phyloP scores from a whole-genome alignment of 2,888 invertebrate species.

The Caenorhabditis sulstoni region DNA sequence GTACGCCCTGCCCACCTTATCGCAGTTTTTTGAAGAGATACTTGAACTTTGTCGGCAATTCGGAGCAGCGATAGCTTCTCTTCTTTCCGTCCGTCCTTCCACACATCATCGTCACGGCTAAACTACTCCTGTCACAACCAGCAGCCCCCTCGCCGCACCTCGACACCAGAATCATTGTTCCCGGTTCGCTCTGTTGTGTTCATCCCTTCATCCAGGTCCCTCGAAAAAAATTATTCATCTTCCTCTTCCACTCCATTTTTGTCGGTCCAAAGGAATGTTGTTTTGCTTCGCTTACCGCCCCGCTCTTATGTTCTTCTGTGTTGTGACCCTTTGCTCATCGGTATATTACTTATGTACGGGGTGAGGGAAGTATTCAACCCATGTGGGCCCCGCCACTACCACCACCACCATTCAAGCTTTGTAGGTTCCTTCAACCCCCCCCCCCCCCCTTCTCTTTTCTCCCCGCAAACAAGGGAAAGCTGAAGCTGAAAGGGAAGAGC shows the following conservation, averaged over 20 bases:
- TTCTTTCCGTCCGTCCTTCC: slow-evolving; percentile 1
- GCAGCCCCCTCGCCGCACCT: not conserved
- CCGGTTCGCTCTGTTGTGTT: not conserved
- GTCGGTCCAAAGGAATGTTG: slow-evolving; percentile 9
- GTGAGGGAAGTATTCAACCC: slow-evolving; percentile 30
- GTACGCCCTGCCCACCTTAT: slow-evolving; percentile 17
- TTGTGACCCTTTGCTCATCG: slow-evolving; percentile 11
- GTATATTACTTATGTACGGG: slow-evolving; percentile 51
- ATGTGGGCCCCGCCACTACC: not conserved
- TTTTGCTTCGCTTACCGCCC: slow-evolving; percentile 21
- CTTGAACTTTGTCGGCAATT: slow-evolving; percentile 27
- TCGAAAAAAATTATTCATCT: slow-evolving; percentile 32
- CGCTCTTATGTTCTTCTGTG: slow-evolving; percentile 13
- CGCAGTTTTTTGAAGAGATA: slow-evolving; percentile 11
- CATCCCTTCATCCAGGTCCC: not conserved
- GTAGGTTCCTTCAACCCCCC: too few species aligned
- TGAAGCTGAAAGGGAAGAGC: slow-evolving; percentile 17
- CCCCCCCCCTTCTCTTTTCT: too few species aligned
- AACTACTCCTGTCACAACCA: slow-evolving; percentile 23
- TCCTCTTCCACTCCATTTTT: not conserved
- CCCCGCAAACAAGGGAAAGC: slow-evolving; percentile 21
- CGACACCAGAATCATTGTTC: slow-evolving; percentile 17
- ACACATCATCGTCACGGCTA: not conserved
- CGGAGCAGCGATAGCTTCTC: not conserved
- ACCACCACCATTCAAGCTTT: not conserved